These are phyloP conservation scores for Rhea americana DNA, from an alignment of 2,113 vertebrate species.

Conservation along the genomic window DNA sequence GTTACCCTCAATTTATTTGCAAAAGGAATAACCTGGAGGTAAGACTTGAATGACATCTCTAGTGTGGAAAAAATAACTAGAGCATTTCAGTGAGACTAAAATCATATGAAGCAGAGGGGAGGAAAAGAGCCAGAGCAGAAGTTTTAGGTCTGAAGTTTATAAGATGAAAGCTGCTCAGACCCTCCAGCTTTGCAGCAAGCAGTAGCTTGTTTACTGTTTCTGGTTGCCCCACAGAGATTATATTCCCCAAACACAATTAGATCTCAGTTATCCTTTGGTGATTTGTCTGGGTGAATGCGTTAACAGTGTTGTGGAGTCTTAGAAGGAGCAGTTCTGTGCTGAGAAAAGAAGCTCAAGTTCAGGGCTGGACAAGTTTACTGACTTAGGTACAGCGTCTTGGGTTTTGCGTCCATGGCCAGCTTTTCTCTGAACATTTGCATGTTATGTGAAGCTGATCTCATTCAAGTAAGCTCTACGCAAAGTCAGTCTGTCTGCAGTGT, in stretches of 20 bases:
- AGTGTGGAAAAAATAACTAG: not conserved
- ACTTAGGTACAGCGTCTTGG: not conserved
- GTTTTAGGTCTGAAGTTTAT: not conserved
- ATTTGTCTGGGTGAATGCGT: not conserved
- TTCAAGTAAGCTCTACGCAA: not conserved
- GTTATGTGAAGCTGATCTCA: not conserved
- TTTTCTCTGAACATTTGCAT: not conserved
- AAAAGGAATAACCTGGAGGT: not conserved
- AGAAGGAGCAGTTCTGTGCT: not conserved
- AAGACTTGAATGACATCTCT: not conserved
- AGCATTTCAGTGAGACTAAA: not conserved
- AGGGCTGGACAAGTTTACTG: not conserved
- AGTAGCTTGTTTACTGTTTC: not conserved
- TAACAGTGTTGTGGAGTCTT: not conserved
- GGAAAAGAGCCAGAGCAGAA: not conserved
- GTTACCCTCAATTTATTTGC: not conserved
- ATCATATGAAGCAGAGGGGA: not conserved
- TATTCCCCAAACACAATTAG: not conserved
- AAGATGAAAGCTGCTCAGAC: not conserved
- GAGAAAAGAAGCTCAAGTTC: not conserved
- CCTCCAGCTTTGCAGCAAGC: not conserved
- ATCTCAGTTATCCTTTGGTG: not conserved
- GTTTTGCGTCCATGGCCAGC: not conserved
- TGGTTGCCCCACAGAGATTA: not conserved
- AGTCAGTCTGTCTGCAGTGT: rapidly evolving